Percentiles rank a stretch among this genome's conserved stretches.
Evolutionary conservation across 2,113 vertebrate genomes (phyloP).

Genomic region (Oriolus oriolus): DNA sequence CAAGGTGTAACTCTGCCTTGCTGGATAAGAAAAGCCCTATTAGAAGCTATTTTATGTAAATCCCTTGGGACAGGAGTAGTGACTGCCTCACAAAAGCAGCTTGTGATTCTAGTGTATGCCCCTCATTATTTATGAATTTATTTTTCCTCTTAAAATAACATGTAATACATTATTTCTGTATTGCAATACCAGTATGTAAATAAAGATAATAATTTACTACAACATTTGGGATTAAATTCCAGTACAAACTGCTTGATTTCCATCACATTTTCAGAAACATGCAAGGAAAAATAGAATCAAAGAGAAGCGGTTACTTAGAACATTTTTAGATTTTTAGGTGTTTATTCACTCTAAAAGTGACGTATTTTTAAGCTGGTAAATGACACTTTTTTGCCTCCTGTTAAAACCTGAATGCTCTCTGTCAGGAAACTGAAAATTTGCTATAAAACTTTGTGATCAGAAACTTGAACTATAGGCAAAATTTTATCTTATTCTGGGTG

Average conservation of each 20-base stretch:
- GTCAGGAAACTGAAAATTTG: not conserved
- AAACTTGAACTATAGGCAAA: not conserved
- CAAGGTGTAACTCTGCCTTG: not conserved
- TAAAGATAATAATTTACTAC: not conserved
- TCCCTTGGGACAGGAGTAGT: not conserved
- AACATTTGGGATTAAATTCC: conserved; percentile 1
- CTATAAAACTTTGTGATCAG: not conserved
- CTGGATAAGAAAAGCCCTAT: not conserved
- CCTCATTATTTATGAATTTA: not conserved
- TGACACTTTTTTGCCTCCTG: not conserved
- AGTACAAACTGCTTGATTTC: conserved; percentile 1
- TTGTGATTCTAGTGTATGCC: not conserved
- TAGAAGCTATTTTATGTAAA: not conserved
- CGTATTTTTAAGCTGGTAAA: not conserved
- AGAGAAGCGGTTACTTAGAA: not conserved
- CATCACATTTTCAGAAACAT: not conserved
- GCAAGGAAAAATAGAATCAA: not conserved
- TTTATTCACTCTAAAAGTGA: not conserved
- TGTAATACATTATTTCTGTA: not conserved
- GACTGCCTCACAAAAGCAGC: not conserved
- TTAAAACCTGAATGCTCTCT: not conserved
- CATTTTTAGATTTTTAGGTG: not conserved
- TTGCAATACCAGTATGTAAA: not conserved
- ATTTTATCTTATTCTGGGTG: not conserved
- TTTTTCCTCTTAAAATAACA: not conserved